Evolutionary conservation across 1,140 invertebrate species (phyloP).

Genomic region (Drosophila azteca): DNA sequence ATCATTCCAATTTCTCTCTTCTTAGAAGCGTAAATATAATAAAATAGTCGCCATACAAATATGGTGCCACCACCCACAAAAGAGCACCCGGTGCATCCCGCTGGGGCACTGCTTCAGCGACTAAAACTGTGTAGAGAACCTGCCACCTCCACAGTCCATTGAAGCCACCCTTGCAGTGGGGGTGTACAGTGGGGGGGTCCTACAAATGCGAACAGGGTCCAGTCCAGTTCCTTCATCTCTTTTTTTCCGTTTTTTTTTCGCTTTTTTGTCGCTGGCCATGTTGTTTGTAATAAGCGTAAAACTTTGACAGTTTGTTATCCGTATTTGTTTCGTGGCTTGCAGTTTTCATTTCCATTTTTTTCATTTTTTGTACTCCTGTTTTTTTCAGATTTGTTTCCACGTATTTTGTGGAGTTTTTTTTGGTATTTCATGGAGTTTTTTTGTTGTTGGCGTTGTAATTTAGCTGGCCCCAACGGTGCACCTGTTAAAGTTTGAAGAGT

Average conservation of each 20-base stretch:
- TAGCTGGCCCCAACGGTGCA: constrained; percentile 52
- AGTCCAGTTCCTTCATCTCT: constrained; percentile 26
- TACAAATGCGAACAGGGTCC: constrained; percentile 49
- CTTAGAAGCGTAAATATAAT: background rate
- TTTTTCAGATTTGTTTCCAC: constrained; percentile 17
- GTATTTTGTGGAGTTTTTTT: background rate
- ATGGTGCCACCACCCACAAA: constrained; percentile 17
- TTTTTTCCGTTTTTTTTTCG: background rate
- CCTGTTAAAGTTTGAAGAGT: constrained; percentile 67
- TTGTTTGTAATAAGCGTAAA: constrained; percentile 73
- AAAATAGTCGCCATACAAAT: background rate
- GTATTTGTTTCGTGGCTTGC: constrained; percentile 68
- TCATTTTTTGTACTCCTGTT: constrained; percentile 10
- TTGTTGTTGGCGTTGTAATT: constrained; percentile 14
- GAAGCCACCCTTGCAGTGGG: no score
- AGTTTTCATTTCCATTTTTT: constrained; percentile 35
- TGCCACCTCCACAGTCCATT: constrained; percentile 9
- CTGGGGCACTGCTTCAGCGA: constrained; percentile 21
- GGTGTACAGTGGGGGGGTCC: constrained; percentile 28
- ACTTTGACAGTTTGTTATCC: constrained; percentile 82
- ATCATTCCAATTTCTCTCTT: no score
- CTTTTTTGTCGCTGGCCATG: constrained; percentile 20
- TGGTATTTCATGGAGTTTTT: background rate
- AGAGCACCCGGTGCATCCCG: constrained; percentile 3
- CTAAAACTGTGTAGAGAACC: constrained; percentile 38